phyloP scores from a whole-genome alignment of 2,797 vertebrate genomes.

The Hozukius guyotensis region DNA sequence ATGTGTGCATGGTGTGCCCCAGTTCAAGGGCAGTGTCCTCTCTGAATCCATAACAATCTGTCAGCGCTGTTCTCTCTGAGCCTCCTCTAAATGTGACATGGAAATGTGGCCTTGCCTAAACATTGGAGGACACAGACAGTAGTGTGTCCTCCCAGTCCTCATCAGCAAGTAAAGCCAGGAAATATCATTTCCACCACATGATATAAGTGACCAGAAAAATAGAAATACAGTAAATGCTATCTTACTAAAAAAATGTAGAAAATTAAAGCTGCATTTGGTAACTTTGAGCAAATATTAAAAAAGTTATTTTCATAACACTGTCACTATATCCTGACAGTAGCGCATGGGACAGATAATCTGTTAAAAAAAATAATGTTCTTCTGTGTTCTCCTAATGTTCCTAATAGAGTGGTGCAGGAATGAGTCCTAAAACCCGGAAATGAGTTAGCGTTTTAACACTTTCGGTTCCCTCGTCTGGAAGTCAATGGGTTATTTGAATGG shows the following conservation, averaged over 20 bases:
- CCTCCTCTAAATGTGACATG: neutral
- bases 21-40: conserved; percentile 28
- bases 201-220: neutral
- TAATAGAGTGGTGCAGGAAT: too few relatives aligned
- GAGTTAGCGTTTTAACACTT: too few relatives aligned
- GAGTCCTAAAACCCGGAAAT: too few relatives aligned
- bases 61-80: neutral
- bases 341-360: too few relatives aligned
- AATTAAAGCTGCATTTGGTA: neutral
- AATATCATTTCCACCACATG: neutral
- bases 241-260: neutral
- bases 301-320: too few relatives aligned
- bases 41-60: conserved; percentile 37
- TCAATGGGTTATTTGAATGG: too few relatives aligned
- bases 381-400: too few relatives aligned
- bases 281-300: too few relatives aligned
- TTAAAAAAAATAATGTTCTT: too few relatives aligned
- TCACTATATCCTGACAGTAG: too few relatives aligned
- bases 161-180: neutral
- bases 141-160: neutral
- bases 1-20: conserved; percentile 1
- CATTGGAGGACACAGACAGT: neutral
- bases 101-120: conserved; percentile 9
- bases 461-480: too few relatives aligned
- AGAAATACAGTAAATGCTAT: neutral